phyloP scores from a whole-genome alignment of 2,113 vertebrate species.

The Dipodomys spectabilis region DNA sequence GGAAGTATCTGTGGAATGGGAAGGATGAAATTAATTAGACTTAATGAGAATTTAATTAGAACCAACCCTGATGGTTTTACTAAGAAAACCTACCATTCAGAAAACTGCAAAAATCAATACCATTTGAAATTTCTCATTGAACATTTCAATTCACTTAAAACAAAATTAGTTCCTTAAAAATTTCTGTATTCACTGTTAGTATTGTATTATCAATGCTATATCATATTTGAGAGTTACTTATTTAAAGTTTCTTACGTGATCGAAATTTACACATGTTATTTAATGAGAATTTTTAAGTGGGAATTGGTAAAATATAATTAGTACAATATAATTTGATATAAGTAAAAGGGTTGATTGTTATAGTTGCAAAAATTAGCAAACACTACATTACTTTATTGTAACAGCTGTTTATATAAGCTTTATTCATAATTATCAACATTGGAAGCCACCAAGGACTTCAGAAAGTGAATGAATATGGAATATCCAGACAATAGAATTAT shows the following conservation, averaged over 20 bases:
- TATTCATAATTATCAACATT: neutral
- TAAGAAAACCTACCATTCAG: neutral
- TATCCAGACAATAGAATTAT: neutral
- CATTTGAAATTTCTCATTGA: neutral
- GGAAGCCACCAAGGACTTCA: neutral
- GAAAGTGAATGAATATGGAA: neutral
- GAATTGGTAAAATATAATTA: neutral
- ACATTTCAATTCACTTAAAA: neutral
- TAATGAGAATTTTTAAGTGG: neutral
- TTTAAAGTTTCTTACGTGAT: neutral
- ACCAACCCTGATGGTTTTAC: neutral
- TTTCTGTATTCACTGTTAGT: neutral
- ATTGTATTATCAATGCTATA: neutral
- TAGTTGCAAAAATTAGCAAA: neutral
- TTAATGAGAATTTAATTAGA: neutral
- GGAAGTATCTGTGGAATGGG: neutral
- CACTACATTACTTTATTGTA: neutral
- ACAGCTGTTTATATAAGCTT: neutral
- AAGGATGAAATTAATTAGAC: neutral
- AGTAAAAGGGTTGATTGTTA: neutral
- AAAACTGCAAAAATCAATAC: neutral
- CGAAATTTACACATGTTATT: neutral
- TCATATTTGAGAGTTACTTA: neutral
- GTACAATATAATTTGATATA: neutral
- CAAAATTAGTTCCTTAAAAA: neutral